These are phyloP conservation scores for Muraenolepis orangiensis DNA, from an alignment of 2,797 vertebrate species.

Conservation along the genomic window DNA sequence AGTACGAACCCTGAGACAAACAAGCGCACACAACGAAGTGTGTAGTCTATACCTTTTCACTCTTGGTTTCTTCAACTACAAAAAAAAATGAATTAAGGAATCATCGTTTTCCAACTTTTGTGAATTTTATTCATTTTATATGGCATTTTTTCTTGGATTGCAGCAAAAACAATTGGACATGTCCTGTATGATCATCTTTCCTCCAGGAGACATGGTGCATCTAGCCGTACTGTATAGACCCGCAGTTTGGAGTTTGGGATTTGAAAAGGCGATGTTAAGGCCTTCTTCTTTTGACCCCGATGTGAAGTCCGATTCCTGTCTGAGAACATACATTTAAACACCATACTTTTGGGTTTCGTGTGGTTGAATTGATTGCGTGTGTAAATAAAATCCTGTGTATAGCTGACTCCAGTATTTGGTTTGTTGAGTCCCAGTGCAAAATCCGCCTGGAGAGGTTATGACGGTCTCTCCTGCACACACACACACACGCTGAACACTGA, in stretches of 20 bases:
- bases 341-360: not conserved
- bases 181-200: conserved; percentile 54
- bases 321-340: conserved; percentile 15
- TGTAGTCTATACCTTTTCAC: not conserved
- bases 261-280: conserved; percentile 22
- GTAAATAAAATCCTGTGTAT: not conserved
- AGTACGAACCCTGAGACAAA: not conserved
- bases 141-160: conserved; percentile 63
- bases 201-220: conserved; percentile 52
- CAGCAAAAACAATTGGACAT: conserved; percentile 65
- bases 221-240: conserved; percentile 33
- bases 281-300: conserved; percentile 20
- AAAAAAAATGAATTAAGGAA: not conserved
- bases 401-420: conserved; percentile 1
- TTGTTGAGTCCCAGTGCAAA: conserved; percentile 44
- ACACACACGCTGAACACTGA: conserved; percentile 50
- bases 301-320: conserved; percentile 1
- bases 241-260: conserved; percentile 52
- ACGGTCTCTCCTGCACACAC: conserved; percentile 60
- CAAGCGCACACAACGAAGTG: not conserved
- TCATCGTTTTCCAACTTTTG: conserved; percentile 49
- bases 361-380: not conserved
- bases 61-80: not conserved
- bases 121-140: conserved; percentile 74
- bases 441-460: conserved; percentile 47